Conservation (phyloP, 2,113 vertebrate genomes). For the Larimichthys polyactis region DNA sequence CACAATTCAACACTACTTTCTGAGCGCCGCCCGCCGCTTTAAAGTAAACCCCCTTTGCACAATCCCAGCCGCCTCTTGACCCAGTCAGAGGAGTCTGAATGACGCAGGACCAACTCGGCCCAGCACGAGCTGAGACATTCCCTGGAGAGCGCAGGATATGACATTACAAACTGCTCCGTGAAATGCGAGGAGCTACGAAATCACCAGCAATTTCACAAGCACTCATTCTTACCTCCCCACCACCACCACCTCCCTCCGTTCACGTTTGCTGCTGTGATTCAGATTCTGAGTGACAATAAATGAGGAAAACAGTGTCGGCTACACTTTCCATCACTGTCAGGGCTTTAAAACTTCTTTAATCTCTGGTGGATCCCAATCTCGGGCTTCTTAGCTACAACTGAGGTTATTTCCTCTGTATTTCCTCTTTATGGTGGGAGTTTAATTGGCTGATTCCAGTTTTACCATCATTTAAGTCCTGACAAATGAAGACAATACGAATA, state of each 20-base stretch:
- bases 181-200: slow-evolving; percentile 69
- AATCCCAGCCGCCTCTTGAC: slow-evolving; percentile 39
- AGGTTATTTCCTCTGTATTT: neutral
- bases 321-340: neutral
- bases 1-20: slow-evolving; percentile 41
- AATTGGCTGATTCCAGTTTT: too few relatives aligned
- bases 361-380: neutral
- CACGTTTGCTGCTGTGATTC: slow-evolving; percentile 40
- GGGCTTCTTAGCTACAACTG: neutral
- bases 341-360: neutral
- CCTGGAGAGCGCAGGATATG: slow-evolving; percentile 78
- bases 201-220: slow-evolving; percentile 73
- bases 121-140: slow-evolving; percentile 84
- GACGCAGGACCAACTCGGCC: slow-evolving; percentile 72
- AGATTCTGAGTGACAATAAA: slow-evolving; percentile 28
- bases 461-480: too few relatives aligned
- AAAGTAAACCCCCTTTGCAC: slow-evolving; percentile 41
- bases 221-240: neutral
- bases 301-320: neutral
- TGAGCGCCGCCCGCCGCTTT: slow-evolving; percentile 37
- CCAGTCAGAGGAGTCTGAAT: slow-evolving; percentile 56
- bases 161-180: slow-evolving; percentile 76
- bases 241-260: too few relatives aligned
- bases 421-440: too few relatives aligned
- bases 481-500: too few relatives aligned